phyloP scores from a whole-genome alignment of 1,140 invertebrate species.

The Micrasema minimum region DNA sequence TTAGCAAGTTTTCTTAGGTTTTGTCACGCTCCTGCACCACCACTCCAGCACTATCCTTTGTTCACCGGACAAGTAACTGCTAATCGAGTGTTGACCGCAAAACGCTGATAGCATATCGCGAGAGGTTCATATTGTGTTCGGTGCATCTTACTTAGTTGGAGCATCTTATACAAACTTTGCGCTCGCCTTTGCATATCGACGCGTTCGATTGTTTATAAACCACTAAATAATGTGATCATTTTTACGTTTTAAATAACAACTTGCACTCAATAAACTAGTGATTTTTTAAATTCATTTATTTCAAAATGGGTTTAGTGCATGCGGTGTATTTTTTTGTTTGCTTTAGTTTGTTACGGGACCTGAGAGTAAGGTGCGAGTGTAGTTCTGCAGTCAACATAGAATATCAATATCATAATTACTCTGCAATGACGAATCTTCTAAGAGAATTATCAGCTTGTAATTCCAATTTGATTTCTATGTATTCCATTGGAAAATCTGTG shows the following conservation, averaged over 20 bases:
- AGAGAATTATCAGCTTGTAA: slow-evolving; percentile 47
- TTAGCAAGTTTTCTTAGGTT: not conserved
- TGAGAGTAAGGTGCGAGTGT: not conserved
- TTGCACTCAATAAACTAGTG: not conserved
- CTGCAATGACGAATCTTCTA: slow-evolving; percentile 54
- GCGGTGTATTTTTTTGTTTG: slow-evolving; percentile 8
- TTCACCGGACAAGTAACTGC: not conserved
- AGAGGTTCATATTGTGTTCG: slow-evolving; percentile 3
- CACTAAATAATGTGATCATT: too few species aligned
- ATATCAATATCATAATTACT: slow-evolving; percentile 56
- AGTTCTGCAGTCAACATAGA: slow-evolving; percentile 21
- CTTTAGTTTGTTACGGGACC: not conserved
- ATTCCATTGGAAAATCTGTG: slow-evolving; percentile 57
- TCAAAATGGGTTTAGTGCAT: not conserved
- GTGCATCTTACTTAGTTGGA: not conserved
- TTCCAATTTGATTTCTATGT: slow-evolving; percentile 49
- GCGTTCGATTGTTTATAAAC: too few species aligned
- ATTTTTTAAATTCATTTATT: slow-evolving; percentile 9
- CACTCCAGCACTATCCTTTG: slow-evolving; percentile 4
- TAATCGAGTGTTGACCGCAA: slow-evolving; percentile 30
- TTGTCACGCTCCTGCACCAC: not conserved
- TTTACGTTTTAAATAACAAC: too few species aligned
- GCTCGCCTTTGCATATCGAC: too few species aligned
- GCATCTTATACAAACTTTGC: not conserved
- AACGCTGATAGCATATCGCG: slow-evolving; percentile 10